phyloP scores from a whole-genome alignment of 2,113 vertebrate genomes.

The Rafetus swinhoei region DNA sequence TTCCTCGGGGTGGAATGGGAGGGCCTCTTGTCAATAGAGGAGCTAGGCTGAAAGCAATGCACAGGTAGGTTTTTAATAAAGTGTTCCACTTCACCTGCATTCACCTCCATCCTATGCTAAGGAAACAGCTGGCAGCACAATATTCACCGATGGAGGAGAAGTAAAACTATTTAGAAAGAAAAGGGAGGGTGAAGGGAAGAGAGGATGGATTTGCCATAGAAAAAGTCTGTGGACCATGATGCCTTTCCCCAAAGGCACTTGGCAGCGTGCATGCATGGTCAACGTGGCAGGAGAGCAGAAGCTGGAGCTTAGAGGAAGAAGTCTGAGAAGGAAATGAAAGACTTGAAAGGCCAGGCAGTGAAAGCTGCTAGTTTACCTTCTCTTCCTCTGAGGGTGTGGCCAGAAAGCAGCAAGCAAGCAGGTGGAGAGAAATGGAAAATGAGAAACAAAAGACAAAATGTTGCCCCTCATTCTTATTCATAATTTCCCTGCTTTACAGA shows the following conservation, averaged over 20 bases:
- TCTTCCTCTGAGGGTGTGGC: background rate
- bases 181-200: background rate
- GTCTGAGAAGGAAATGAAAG: background rate
- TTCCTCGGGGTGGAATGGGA: background rate
- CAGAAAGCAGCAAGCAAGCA: background rate
- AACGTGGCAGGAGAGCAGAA: background rate
- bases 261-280: background rate
- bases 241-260: background rate
- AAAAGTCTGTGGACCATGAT: background rate
- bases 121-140: background rate
- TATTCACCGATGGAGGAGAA: background rate
- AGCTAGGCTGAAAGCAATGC: background rate
- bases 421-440: background rate
- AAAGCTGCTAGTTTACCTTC: background rate
- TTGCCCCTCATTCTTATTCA: background rate
- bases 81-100: background rate
- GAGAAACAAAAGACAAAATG: background rate
- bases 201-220: background rate
- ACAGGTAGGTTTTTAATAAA: background rate
- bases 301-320: background rate
- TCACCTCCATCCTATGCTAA: background rate
- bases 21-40: background rate
- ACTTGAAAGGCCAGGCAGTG: background rate
- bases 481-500: constrained; percentile 75
- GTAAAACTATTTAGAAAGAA: background rate